A percentile compares a stretch with the other conserved stretches of the same genome.
Conservation (phyloP, 2,113 vertebrate species). For the Mus pahari region DNA sequence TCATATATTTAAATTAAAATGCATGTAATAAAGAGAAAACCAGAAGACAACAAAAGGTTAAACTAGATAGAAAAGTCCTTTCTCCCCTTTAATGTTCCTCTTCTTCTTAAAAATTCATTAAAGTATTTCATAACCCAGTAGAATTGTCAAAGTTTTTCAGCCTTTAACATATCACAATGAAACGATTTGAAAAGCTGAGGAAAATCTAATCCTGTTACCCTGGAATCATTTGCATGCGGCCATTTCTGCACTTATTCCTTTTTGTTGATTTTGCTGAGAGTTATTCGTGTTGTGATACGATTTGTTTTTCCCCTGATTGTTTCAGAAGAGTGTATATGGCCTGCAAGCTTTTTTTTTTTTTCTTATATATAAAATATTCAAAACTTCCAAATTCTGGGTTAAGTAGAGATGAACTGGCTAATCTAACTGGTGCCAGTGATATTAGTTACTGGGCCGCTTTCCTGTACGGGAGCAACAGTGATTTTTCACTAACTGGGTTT, state of each 20-base stretch:
- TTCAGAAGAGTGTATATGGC: not conserved
- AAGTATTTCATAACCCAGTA: conserved; percentile 11
- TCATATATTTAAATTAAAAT: conserved; percentile 32
- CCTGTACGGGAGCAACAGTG: not conserved
- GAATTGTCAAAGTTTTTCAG: not conserved
- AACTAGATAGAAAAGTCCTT: conserved; percentile 4
- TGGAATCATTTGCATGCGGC: not conserved
- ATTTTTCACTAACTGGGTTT: conserved; percentile 66
- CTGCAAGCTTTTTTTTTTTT: conserved; percentile 33
- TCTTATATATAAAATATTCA: conserved; percentile 24
- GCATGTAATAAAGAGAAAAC: not conserved
- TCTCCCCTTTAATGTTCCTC: not conserved
- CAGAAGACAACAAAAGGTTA: conserved; percentile 15
- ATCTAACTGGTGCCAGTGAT: conserved; percentile 18
- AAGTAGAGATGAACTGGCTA: conserved; percentile 26
- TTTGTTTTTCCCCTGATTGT: not conserved
- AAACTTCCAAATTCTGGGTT: conserved; percentile 21
- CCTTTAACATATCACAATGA: conserved; percentile 3
- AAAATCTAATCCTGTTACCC: not conserved
- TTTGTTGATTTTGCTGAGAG: not conserved
- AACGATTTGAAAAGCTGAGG: conserved; percentile 36
- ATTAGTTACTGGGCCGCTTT: conserved; percentile 13
- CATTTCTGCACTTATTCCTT: conserved; percentile 1
- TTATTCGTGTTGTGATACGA: not conserved
- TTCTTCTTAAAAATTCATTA: not conserved